Percentiles rank a stretch among this genome's conserved stretches.
Evolutionary conservation across 2,888 invertebrate genomes (phyloP).

Genomic region (Campoletis raptor): DNA sequence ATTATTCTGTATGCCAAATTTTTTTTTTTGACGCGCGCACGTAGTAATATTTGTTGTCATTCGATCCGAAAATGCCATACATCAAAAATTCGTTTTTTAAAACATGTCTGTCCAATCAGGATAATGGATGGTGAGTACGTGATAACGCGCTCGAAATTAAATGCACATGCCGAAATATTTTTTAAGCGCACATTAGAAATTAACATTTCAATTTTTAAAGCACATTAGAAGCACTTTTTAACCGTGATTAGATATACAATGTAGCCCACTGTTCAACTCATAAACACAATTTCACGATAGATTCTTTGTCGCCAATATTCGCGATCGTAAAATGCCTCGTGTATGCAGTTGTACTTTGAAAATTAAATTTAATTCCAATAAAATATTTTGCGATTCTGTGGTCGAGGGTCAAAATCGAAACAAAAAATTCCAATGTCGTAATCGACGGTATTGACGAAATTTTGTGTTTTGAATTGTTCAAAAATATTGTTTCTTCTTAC

Average conservation of each 20-base stretch:
- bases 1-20: neutral
- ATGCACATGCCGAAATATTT: slow-evolving; percentile 63
- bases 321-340: neutral
- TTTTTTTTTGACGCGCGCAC: neutral
- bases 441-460: neutral
- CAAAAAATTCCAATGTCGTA: too few species aligned
- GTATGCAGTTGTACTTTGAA: neutral
- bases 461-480: neutral
- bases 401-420: neutral
- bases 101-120: slow-evolving; percentile 77
- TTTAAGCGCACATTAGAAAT: slow-evolving; percentile 2
- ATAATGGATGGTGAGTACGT: slow-evolving; percentile 69
- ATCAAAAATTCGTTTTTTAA: slow-evolving; percentile 48
- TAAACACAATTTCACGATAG: neutral
- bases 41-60: neutral
- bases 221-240: neutral
- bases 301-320: neutral
- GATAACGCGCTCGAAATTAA: slow-evolving; percentile 18
- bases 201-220: neutral
- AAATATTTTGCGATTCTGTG: neutral
- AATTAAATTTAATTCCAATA: neutral
- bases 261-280: neutral
- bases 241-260: neutral
- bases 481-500: too few species aligned
- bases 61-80: slow-evolving; percentile 28